phyloP scores from a whole-genome alignment of 2,888 invertebrate genomes.

The Athalia rosae region DNA sequence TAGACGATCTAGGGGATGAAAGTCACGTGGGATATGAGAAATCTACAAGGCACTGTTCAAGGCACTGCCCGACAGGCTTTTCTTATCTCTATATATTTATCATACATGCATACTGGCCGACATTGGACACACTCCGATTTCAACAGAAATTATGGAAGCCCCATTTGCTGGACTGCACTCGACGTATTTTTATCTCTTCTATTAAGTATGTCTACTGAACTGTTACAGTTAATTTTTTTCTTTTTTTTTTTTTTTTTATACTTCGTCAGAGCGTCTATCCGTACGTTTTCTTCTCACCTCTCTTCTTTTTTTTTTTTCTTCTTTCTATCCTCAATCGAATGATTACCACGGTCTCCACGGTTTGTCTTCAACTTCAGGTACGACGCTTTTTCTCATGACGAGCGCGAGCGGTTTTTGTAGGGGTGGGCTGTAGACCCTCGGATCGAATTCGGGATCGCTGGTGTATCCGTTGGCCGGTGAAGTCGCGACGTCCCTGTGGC shows the following conservation, averaged over 20 bases:
- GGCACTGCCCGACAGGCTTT: constrained; percentile 66
- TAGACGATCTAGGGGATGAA: too few relatives aligned
- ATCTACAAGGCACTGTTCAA: constrained; percentile 66
- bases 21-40: constrained; percentile 12
- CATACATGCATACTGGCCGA: constrained; percentile 60
- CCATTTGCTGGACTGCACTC: neutral
- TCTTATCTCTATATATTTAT: neutral
- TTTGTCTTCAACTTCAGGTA: constrained; percentile 80
- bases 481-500: constrained; percentile 75
- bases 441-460: constrained; percentile 70
- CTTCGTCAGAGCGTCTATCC: too few relatives aligned
- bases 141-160: neutral
- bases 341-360: constrained; percentile 88
- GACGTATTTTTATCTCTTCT: too few relatives aligned
- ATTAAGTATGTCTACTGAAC: too few relatives aligned
- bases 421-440: constrained; percentile 73
- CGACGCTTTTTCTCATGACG: constrained; percentile 81
- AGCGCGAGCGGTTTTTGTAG: constrained; percentile 81
- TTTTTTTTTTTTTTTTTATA: too few relatives aligned
- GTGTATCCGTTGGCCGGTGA: constrained; percentile 70
- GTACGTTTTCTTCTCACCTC: neutral
- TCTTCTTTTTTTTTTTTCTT: neutral
- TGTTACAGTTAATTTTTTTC: too few relatives aligned
- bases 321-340: neutral
- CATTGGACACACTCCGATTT: constrained; percentile 39